Evolutionary conservation across 2,113 vertebrate species (phyloP).

Genomic region (Suricata suricatta): DNA sequence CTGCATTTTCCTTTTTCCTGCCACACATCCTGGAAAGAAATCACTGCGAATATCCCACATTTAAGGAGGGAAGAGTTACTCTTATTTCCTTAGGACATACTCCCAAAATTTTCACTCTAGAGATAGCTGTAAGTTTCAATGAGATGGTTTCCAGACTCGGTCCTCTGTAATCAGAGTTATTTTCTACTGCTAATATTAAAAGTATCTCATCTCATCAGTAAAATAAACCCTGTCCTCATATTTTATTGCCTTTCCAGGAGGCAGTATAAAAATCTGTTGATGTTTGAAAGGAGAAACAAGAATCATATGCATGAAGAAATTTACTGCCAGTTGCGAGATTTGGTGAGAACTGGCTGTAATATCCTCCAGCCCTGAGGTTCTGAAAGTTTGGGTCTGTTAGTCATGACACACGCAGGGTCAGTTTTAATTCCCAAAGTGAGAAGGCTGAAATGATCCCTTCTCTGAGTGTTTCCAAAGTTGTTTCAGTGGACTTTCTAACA

Average conservation of each 20-base stretch:
- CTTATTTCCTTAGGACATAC: not conserved
- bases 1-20: fast-evolving
- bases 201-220: not conserved
- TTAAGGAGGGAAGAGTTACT: too few relatives aligned
- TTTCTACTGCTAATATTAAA: not conserved
- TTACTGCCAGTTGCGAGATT: not conserved
- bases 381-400: not conserved
- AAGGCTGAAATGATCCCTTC: fast-evolving
- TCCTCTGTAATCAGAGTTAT: not conserved
- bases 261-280: too few relatives aligned
- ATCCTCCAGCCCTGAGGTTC: not conserved
- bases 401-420: not conserved
- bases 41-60: fast-evolving
- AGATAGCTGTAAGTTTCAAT: fast-evolving
- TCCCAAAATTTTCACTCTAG: not conserved
- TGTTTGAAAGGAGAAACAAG: not conserved
- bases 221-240: not conserved
- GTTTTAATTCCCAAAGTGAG: not conserved
- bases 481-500: not conserved
- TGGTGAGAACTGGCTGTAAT: not conserved
- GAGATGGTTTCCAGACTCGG: not conserved
- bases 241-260: not conserved
- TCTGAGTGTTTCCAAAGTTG: not conserved
- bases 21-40: not conserved
- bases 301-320: not conserved